Evolutionary conservation across 2,888 invertebrate species (phyloP).

Genomic region (Phymatocera aterrima): DNA sequence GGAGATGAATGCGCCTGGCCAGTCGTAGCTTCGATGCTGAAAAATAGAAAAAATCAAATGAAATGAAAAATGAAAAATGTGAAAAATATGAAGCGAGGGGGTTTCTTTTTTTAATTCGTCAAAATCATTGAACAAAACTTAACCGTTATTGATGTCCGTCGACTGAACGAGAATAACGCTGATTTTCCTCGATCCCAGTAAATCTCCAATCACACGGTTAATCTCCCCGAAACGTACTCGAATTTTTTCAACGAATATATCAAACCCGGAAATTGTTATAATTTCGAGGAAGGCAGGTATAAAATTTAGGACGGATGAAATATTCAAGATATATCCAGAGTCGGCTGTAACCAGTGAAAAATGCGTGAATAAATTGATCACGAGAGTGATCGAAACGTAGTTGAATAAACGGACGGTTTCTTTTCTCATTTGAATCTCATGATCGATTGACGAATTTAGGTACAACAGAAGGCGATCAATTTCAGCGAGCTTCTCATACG

Average conservation of each 20-base stretch:
- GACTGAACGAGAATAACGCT: slow-evolving; percentile 27
- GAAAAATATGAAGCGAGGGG: not conserved
- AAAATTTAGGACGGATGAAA: not conserved
- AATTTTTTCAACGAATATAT: not conserved
- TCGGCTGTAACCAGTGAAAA: not conserved
- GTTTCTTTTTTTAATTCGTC: too few relatives aligned
- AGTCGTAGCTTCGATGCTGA: slow-evolving; percentile 24
- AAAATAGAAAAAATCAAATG: not conserved
- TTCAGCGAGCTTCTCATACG: slow-evolving; percentile 9
- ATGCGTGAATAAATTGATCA: not conserved
- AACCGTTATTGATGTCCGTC: slow-evolving; percentile 26
- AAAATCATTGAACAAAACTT: not conserved
- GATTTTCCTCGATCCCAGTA: not conserved
- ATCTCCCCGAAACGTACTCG: not conserved
- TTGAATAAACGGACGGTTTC: not conserved
- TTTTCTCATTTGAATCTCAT: not conserved
- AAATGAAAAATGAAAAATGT: not conserved
- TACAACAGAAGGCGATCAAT: slow-evolving; percentile 10
- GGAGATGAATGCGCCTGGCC: slow-evolving; percentile 19
- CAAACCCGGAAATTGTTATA: not conserved
- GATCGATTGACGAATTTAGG: slow-evolving; percentile 6
- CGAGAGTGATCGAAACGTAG: not conserved
- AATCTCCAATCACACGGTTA: not conserved
- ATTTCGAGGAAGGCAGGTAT: not conserved
- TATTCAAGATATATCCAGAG: not conserved